A percentile compares a stretch with the other conserved stretches of the same genome.
These are phyloP conservation scores for Gobio gobio DNA, from an alignment of 2,113 vertebrate species.

Conservation along the genomic window DNA sequence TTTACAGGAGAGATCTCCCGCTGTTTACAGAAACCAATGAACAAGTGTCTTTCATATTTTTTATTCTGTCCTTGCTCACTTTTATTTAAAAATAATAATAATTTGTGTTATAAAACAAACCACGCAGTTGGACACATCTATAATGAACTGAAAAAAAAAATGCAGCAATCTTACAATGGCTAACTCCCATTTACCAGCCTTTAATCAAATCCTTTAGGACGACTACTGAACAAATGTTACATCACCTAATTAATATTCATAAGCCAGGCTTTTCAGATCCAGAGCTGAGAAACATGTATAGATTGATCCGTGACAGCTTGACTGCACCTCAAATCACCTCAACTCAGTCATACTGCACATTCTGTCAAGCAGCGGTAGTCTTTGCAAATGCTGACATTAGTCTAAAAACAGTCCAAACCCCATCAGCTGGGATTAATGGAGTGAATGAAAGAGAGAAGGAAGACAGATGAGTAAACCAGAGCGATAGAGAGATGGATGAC, in stretches of 20 bases:
- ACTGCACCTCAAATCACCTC: not conserved
- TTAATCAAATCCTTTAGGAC: not conserved
- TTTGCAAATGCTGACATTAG: constrained; percentile 41
- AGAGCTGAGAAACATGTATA: not conserved
- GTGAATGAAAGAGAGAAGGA: constrained; percentile 52
- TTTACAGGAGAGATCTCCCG: no score
- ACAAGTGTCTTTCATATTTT: no score
- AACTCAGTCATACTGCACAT: not conserved
- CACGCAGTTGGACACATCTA: not conserved
- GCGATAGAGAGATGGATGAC: constrained; percentile 60
- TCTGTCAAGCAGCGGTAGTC: not conserved
- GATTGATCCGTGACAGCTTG: constrained; percentile 4
- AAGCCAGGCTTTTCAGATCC: not conserved
- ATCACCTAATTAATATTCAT: constrained; percentile 5
- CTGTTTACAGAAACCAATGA: no score
- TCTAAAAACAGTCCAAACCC: constrained; percentile 59
- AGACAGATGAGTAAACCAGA: constrained; percentile 68
- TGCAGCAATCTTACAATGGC: not conserved
- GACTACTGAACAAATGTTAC: not conserved
- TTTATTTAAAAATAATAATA: no score
- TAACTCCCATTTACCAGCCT: not conserved
- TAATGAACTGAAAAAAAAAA: not conserved
- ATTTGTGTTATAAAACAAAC: no score
- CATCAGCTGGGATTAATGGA: constrained; percentile 67
- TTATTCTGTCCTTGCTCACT: no score